phyloP scores from a whole-genome alignment of 1,140 invertebrate genomes.

The Drosophila carrolli region DNA sequence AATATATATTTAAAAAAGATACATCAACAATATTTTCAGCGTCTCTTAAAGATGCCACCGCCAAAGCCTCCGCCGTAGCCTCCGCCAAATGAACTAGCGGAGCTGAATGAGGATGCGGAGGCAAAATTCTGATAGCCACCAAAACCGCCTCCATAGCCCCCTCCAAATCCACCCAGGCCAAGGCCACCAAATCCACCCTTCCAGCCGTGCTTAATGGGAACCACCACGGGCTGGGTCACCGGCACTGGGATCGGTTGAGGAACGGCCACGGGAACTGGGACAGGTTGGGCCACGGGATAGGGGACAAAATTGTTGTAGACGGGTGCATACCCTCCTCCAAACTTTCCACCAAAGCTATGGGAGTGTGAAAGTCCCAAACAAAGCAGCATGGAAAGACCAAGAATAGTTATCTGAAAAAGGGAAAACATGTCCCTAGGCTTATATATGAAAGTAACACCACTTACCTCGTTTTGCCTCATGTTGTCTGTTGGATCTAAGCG shows the following conservation, averaged over 20 bases:
- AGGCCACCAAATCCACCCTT: conserved; percentile 42
- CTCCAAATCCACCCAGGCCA: conserved; percentile 41
- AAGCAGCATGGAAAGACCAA: conserved; percentile 25
- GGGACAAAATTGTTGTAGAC: conserved; percentile 55
- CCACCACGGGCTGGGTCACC: conserved; percentile 40
- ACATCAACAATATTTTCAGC: conserved; percentile 9
- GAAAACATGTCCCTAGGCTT: not conserved
- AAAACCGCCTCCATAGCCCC: conserved; percentile 36
- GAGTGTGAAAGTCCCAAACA: conserved; percentile 15
- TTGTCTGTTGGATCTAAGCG: conserved; percentile 52
- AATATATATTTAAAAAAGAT: conserved; percentile 4
- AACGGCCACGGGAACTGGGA: conserved; percentile 52
- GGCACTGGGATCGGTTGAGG: conserved; percentile 58
- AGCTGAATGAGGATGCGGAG: conserved; percentile 23
- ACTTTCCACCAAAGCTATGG: conserved; percentile 64
- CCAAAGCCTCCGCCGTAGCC: conserved; percentile 46
- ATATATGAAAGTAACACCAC: conserved; percentile 19
- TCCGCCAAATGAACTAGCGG: conserved; percentile 46
- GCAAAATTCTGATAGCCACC: conserved; percentile 45
- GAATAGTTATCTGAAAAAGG: conserved; percentile 24
- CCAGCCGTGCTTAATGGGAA: conserved; percentile 58
- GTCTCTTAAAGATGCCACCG: conserved; percentile 41
- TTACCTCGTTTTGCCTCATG: conserved; percentile 55
- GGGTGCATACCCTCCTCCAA: conserved; percentile 47
- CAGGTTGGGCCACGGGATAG: conserved; percentile 58